These are phyloP conservation scores for Sorex fumeus DNA, from an alignment of 2,113 vertebrate species.

Conservation along the genomic window DNA sequence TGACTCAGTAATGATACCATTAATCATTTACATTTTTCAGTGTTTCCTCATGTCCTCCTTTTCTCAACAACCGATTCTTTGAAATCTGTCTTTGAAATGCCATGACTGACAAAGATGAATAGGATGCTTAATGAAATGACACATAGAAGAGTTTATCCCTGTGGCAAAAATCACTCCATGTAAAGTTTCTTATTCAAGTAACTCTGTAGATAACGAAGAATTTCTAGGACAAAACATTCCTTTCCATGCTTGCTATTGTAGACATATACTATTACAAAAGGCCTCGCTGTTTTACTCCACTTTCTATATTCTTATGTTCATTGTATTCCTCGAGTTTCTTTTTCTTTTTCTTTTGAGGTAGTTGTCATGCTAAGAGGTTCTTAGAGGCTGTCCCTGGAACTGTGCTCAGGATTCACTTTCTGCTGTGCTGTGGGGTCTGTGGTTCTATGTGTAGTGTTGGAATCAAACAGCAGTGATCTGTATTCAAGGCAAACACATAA, in stretches of 20 bases:
- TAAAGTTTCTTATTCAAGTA: constrained; percentile 32
- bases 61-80: constrained; percentile 64
- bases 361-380: background rate
- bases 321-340: background rate
- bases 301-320: background rate
- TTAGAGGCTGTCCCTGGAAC: too few species aligned
- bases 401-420: too few species aligned
- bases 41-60: constrained; percentile 69
- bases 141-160: constrained; percentile 53
- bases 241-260: background rate
- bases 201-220: background rate
- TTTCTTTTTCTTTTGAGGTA: background rate
- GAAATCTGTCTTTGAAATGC: constrained; percentile 67
- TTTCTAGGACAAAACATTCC: background rate
- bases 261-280: background rate
- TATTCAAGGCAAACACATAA: too few species aligned
- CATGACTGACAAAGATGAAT: constrained; percentile 72
- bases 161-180: constrained; percentile 45
- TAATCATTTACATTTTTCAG: constrained; percentile 76
- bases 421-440: too few species aligned
- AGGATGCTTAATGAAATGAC: constrained; percentile 39
- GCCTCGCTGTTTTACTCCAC: background rate
- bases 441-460: too few species aligned
- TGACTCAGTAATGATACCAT: constrained; percentile 65
- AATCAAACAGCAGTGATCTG: too few species aligned